phyloP scores from a whole-genome alignment of 1,140 invertebrate species.

The Heliconius himera region DNA sequence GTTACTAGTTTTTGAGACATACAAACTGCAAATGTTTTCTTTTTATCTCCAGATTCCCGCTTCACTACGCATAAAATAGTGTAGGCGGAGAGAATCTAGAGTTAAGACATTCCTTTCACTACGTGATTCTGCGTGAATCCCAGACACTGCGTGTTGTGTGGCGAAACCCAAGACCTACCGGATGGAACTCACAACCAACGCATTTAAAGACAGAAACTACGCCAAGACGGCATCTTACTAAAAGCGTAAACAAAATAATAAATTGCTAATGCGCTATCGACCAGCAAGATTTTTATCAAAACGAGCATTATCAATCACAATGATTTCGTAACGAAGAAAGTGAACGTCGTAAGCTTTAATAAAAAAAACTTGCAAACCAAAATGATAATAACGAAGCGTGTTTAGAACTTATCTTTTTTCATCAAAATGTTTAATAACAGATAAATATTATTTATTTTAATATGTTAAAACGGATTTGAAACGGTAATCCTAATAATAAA shows the following conservation, averaged over 20 bases:
- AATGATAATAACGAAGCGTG: conserved; percentile 8
- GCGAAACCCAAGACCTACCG: too few relatives aligned
- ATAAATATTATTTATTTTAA: not conserved
- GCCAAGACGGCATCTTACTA: too few relatives aligned
- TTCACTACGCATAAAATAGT: too few relatives aligned
- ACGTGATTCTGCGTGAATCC: too few relatives aligned
- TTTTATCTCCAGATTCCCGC: too few relatives aligned
- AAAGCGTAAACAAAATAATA: not conserved
- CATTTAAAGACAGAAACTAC: too few relatives aligned
- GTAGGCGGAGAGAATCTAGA: too few relatives aligned
- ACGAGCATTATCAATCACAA: conserved; percentile 38
- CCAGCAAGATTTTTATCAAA: conserved; percentile 36
- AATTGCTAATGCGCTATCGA: not conserved
- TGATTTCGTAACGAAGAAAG: conserved; percentile 49
- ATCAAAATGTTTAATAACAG: not conserved
- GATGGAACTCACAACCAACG: too few relatives aligned
- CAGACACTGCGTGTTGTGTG: too few relatives aligned
- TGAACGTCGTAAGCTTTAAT: conserved; percentile 39
- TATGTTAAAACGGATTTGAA: not conserved
- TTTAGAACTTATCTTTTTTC: conserved; percentile 2
- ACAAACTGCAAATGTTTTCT: too few relatives aligned
- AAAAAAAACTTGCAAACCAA: conserved; percentile 26
- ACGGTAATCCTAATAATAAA: not conserved
- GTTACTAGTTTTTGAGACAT: too few relatives aligned
- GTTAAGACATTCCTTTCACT: too few relatives aligned